Evolutionary conservation across 2,888 invertebrate genomes (phyloP), one percentile per base, ranked within the genome.

Genomic region (Falcaria lacertinaria): DNA sequence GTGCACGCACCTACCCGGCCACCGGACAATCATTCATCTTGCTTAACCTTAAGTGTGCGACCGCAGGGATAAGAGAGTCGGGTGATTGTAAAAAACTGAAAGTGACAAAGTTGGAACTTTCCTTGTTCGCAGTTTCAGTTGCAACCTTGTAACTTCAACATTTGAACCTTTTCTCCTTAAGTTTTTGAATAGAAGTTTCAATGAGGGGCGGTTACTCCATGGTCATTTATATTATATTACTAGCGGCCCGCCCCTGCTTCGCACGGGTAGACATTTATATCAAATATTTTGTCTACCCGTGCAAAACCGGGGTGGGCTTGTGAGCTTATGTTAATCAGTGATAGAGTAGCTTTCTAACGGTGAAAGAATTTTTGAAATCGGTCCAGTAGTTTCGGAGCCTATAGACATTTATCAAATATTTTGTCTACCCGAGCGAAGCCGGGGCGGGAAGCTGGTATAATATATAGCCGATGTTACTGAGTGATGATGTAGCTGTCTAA

Each of bases 121-220:
- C 14, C 15, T 15, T 22, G n/a, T 37, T 22, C 15, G 17, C 14
- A 37, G 15, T 37, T 37, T 25, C 17, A 15, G 25, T 15, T 37
- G 37, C 37, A 37, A 15, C 37, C 37, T 37, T 37, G 22, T 36
- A 36, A 22, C 15, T 28, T 19, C 36, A 33, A 41, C 33, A 43
- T 33, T 33, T 5, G 32, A 17, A 36, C 34, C 14, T 14, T 34
- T 33, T 33, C 8, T 40, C 19, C 33, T 22, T 19, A 33, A 34
- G 19, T 33, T 33, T 33, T 40, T 19, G 8, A 13, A 33, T 19
- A 33, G 33, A 40, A 22, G 19, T 25, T 38, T 16, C 17, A n/a
- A 33, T 16, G 33, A 37, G 28, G 7, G 33, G 37, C 37, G 33
- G 8, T 25, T 25, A 37, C 32, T 25, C 14, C 22, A 16, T 41